Base-by-base conservation (phyloP, 2,888 invertebrate genomes). In the Drosophila mulleri region DNA sequence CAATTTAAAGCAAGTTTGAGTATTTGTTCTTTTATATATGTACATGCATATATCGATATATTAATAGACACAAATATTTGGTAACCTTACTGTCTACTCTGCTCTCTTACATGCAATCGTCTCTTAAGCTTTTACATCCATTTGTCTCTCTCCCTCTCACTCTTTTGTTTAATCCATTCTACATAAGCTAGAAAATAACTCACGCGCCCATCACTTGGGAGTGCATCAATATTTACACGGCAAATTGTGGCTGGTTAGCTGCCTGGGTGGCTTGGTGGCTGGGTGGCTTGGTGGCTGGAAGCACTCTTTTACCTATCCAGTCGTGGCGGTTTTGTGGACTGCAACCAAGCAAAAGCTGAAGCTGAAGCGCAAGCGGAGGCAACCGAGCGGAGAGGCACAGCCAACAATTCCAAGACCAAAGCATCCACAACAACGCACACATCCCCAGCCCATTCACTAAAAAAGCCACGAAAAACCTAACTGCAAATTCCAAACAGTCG, bases 191-290 rank as follows among this genome's bases (percentile, higher is more conserved):
- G 16, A 20, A 14, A n/a, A 37, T 7, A 35, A 42, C 23, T 54
- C 72, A 72, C 65, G 64, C 26, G 8, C 14, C 44, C 74, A 74
- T 74, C 74, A 9, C 78, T 62, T 45, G 16, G 18, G 9, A 26
- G 68, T 76, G 82, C 82, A 84, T 84, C 87, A 83, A 84, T 84
- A 87, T 87, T 84, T 84, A 80, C 84, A 84, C 84, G 80, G 80
- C 77, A 82, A 76, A 83, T 80, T 87, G 82, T 84, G 87, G 84
- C 75, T 76, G 77, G 32, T 12, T 50, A 29, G n/a, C 26, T 48
- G 47, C 16, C 71, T 23, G 77, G 32, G 2, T 50, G 47, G 61
- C 18, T 37, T 75, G 32, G 3, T 50, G 47, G 61, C 18, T 37
- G 77, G 32, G 3, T 50, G 47, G n/a, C n/a, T 48, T n/a, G 26